phyloP scores from a whole-genome alignment of 64 coral and sea anemone species.

The Porites australiensis region DNA sequence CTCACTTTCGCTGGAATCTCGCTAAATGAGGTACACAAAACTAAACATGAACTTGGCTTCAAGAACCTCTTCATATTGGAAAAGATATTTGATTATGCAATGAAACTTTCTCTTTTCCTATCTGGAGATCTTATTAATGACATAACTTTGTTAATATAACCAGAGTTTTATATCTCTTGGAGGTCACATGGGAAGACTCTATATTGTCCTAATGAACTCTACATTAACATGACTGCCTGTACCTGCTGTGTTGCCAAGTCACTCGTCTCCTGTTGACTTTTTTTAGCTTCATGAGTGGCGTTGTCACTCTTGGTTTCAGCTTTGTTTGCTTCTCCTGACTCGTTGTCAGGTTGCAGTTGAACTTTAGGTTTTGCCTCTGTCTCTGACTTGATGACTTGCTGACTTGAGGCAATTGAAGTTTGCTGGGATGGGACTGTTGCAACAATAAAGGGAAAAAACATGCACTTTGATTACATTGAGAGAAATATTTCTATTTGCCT shows the following conservation, averaged over 20 bases:
- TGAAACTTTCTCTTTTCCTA: too few relatives aligned
- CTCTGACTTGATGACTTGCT: conserved; percentile 74
- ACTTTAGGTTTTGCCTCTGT: conserved; percentile 66
- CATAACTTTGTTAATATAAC: too few relatives aligned
- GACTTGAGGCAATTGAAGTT: conserved; percentile 65
- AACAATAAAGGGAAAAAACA: neutral
- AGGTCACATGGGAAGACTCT: too few relatives aligned
- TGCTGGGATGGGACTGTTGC: conserved; percentile 57
- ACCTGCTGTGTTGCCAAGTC: neutral
- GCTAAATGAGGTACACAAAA: neutral
- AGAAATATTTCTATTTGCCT: too few relatives aligned
- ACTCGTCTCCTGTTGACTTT: neutral
- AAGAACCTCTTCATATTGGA: neutral
- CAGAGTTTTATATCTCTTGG: too few relatives aligned
- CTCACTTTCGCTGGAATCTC: neutral
- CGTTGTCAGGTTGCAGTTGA: neutral
- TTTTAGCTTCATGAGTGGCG: neutral
- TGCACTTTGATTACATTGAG: too few relatives aligned
- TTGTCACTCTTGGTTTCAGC: neutral
- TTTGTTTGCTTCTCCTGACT: neutral
- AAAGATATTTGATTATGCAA: too few relatives aligned
- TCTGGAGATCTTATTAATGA: too few relatives aligned
- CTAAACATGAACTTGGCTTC: neutral
- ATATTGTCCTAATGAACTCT: too few relatives aligned
- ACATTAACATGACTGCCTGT: neutral